phyloP scores from a whole-genome alignment of 2,888 invertebrate species.

The Eulithis testata region DNA sequence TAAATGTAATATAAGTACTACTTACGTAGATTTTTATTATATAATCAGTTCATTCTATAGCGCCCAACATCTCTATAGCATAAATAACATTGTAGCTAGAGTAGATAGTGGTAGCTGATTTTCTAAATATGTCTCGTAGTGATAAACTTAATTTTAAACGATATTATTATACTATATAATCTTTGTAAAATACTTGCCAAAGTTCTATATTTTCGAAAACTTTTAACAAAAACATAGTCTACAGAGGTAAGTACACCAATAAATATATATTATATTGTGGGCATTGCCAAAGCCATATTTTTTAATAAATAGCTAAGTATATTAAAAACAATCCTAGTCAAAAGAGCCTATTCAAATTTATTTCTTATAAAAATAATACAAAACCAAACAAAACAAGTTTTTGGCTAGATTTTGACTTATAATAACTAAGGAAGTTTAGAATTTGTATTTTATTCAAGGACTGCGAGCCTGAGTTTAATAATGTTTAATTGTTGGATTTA shows the following conservation, averaged over 20 bases:
- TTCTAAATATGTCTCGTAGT: neutral
- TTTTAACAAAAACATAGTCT: neutral
- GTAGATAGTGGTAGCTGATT: neutral
- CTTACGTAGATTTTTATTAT: neutral
- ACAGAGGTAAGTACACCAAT: neutral
- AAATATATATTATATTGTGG: constrained; percentile 8
- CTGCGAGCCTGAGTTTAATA: constrained; percentile 53
- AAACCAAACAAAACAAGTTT: constrained; percentile 35
- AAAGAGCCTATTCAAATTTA: constrained; percentile 40
- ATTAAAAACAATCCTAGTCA: constrained; percentile 48
- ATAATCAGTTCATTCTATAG: neutral
- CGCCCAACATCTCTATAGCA: neutral
- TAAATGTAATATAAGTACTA: neutral
- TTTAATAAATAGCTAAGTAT: constrained; percentile 11
- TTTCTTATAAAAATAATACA: constrained; percentile 18
- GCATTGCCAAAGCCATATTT: constrained; percentile 23
- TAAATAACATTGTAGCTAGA: neutral
- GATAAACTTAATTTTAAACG: neutral
- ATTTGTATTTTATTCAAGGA: constrained; percentile 44
- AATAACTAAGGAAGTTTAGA: constrained; percentile 37
- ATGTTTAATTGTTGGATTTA: constrained; percentile 40
- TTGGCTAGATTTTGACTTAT: constrained; percentile 25
- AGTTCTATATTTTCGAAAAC: neutral
- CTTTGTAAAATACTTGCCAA: neutral
- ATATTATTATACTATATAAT: neutral